Evolutionary conservation across 2,888 invertebrate species (phyloP), one percentile per base, ranked within the genome.

Genomic region (Parnassius orleans): DNA sequence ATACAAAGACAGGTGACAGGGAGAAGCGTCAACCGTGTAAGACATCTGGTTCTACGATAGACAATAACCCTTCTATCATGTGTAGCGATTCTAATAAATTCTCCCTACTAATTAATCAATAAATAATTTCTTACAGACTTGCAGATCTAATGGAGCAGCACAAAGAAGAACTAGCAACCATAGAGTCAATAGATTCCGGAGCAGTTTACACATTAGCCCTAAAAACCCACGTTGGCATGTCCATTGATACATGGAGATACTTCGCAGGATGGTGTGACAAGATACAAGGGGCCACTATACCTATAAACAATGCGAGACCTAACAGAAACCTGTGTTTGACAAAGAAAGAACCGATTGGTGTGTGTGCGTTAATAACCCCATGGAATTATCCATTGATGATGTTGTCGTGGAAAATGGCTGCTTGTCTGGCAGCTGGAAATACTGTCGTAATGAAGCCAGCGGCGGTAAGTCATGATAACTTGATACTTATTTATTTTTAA

Each of bases 361-460:
- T 99, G 3, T 98, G 97, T 75, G 98, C 96, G 0, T 89, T 99
- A 14, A 94, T 99, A 14, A 98, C 98, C 0, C 98, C 99, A 0
- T 99, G 99, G 99, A 99, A 99, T 84, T 99, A 99, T 83, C 99
- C 99, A 0, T 90, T 99, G 10, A 99, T 99, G 99, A 99, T 99
- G 99, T 87, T 99, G 11, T 97, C 98, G 0, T 99, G 98, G 98
- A 99, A 99, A 86, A 98, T 98, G 98, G 98, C 98, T 0, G 98
- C 99, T 3, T 99, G 98, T 78, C 92, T 99, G 54, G 98, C 98
- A 0, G 98, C 98, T 10, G 99, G 99, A 46, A 99, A 99, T 80
- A 98, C 98, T 0, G 98, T 98, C 0, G 95, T 99, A 0, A 96
- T 98, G 84, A 99, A 99, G 84, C 99, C 99, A 0, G 98, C 99